Conservation (phyloP, 2,797 vertebrate genomes). For the Sebastes diploproa region DNA sequence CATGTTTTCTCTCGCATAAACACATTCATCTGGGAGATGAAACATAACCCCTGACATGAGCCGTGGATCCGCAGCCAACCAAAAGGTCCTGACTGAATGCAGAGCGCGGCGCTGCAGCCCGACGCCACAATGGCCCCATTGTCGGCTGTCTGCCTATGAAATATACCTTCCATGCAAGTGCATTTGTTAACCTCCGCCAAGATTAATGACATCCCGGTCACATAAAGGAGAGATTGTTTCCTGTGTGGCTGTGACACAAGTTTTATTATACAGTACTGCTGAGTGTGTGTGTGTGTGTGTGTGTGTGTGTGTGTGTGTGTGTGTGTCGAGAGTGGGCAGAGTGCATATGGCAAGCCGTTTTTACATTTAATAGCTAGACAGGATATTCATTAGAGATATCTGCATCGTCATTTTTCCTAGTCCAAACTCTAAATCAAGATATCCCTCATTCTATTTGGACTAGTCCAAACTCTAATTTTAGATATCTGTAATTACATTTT, state of each 20-base stretch:
- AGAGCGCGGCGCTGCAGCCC: slow-evolving; percentile 42
- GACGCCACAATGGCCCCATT: slow-evolving; percentile 76
- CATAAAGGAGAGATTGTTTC: slow-evolving; percentile 80
- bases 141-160: slow-evolving; percentile 74
- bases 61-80: slow-evolving; percentile 43
- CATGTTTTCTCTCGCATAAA: slow-evolving; percentile 56
- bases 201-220: slow-evolving; percentile 78
- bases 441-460: too few species aligned
- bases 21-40: slow-evolving; percentile 66
- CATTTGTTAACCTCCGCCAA: slow-evolving; percentile 80
- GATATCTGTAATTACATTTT: too few species aligned
- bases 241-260: slow-evolving; percentile 68
- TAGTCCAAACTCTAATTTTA: too few species aligned
- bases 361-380: too few species aligned
- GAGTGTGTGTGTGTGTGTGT: slow-evolving; percentile 2
- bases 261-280: slow-evolving; percentile 63
- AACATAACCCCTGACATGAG: slow-evolving; percentile 64
- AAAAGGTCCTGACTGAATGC: slow-evolving; percentile 65
- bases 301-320: neutral
- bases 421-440: too few species aligned
- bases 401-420: too few species aligned
- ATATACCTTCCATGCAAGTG: slow-evolving; percentile 78
- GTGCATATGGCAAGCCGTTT: neutral
- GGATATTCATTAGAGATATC: too few species aligned
- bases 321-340: neutral